Evolutionary conservation across 2,113 vertebrate genomes (phyloP).

Genomic region (Corydoras sp.): DNA sequence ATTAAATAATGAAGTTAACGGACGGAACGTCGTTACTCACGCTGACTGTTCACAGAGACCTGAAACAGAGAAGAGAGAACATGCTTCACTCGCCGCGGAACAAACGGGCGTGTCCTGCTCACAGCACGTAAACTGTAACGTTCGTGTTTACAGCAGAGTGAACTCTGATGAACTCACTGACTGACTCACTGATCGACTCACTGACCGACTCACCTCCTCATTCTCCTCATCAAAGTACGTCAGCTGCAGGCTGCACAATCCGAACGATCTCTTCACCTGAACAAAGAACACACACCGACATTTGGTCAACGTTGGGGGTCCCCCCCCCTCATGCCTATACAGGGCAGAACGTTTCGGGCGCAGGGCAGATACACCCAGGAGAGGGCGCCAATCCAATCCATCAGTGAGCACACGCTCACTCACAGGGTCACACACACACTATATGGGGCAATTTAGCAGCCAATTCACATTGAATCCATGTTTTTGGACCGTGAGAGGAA

Average conservation of each 20-base stretch:
- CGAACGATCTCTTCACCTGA: slow-evolving; percentile 66
- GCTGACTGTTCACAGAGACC: slow-evolving; percentile 66
- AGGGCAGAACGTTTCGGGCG: too few relatives aligned
- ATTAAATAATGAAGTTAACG: too few relatives aligned
- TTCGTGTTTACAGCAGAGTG: neutral
- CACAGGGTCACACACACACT: too few relatives aligned
- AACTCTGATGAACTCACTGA: neutral
- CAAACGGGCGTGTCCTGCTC: neutral
- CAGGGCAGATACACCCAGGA: too few relatives aligned
- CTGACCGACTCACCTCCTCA: slow-evolving; percentile 59
- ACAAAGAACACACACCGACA: neutral
- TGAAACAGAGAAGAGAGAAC: slow-evolving; percentile 28
- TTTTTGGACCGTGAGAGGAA: too few relatives aligned
- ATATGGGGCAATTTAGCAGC: too few relatives aligned
- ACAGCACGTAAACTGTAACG: neutral
- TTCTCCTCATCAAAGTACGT: slow-evolving; percentile 69
- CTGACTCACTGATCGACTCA: too few relatives aligned
- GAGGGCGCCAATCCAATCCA: too few relatives aligned
- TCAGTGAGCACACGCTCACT: too few relatives aligned
- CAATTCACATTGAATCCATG: too few relatives aligned
- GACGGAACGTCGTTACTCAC: slow-evolving; percentile 44
- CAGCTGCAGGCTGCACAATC: slow-evolving; percentile 64
- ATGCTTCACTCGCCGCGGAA: neutral
- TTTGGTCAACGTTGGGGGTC: too few relatives aligned
- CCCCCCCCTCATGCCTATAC: too few relatives aligned